Evolutionary conservation across 2,888 invertebrate genomes (phyloP).

Genomic region (Epinotia bilunana): DNA sequence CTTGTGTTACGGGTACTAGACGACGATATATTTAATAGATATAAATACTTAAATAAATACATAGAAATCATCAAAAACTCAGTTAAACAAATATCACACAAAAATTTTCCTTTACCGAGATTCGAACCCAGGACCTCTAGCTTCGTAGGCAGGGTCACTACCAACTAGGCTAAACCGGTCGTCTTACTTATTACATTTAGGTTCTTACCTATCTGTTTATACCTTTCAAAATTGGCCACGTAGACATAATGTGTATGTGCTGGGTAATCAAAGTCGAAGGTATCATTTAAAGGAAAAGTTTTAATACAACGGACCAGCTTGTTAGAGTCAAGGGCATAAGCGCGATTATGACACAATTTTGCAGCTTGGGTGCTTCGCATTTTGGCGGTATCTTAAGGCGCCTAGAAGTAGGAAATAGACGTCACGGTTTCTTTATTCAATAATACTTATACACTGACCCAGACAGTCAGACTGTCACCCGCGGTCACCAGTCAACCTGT

Average conservation of each 20-base stretch:
- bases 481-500: conserved; percentile 34
- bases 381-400: not conserved
- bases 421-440: conserved; percentile 27
- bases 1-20: too few relatives aligned
- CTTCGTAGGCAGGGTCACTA: too few relatives aligned
- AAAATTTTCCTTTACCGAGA: too few relatives aligned
- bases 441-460: conserved; percentile 35
- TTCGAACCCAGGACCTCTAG: too few relatives aligned
- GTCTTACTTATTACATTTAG: too few relatives aligned
- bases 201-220: not conserved
- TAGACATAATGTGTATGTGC: not conserved
- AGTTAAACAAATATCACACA: too few relatives aligned
- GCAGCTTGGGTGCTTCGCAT: not conserved
- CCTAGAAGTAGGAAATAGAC: not conserved
- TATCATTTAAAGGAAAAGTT: not conserved
- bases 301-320: not conserved
- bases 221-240: not conserved
- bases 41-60: too few relatives aligned
- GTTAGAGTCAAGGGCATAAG: not conserved
- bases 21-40: too few relatives aligned
- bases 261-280: not conserved
- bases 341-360: not conserved
- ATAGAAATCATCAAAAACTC: too few relatives aligned
- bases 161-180: too few relatives aligned
- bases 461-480: conserved; percentile 28